These are phyloP conservation scores for Cheilosia impressa DNA, from an alignment of 2,888 invertebrate species.

Conservation along the genomic window DNA sequence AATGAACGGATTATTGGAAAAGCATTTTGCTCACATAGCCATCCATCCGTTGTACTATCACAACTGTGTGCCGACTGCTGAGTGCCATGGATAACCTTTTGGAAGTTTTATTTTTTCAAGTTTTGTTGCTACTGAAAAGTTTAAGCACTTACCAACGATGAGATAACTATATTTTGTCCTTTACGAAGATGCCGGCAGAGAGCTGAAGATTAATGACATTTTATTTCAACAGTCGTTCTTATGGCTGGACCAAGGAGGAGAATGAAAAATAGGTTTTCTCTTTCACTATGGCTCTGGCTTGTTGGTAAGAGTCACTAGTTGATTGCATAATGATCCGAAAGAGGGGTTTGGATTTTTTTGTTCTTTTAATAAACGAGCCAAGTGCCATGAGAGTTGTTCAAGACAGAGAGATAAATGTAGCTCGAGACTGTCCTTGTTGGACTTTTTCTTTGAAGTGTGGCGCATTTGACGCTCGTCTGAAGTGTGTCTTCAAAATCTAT, in stretches of 20 bases:
- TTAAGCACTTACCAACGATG: constrained; percentile 38
- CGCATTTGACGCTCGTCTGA: too few relatives aligned
- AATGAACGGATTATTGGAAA: constrained; percentile 49
- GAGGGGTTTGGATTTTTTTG: constrained; percentile 31
- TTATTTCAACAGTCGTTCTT: not conserved
- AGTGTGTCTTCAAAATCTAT: too few relatives aligned
- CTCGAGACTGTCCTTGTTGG: too few relatives aligned
- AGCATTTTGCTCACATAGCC: constrained; percentile 23
- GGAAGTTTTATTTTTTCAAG: constrained; percentile 20
- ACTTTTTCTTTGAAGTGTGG: too few relatives aligned
- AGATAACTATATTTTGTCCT: constrained; percentile 51
- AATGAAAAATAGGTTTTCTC: constrained; percentile 48
- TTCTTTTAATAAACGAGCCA: not conserved
- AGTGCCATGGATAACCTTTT: constrained; percentile 45
- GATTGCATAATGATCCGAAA: constrained; percentile 61
- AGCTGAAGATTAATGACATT: constrained; percentile 63
- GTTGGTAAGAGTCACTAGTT: constrained; percentile 49
- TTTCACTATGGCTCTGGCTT: constrained; percentile 1
- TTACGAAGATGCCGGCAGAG: constrained; percentile 43
- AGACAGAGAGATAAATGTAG: too few relatives aligned
- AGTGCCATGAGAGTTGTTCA: not conserved
- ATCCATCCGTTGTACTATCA: not conserved
- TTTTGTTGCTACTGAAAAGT: constrained; percentile 27
- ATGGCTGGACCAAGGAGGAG: not conserved
- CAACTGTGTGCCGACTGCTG: not conserved